Base-by-base conservation (phyloP, 30 jellyfish, hydroid and myxozoan genomes). In the Mastigias papua region DNA sequence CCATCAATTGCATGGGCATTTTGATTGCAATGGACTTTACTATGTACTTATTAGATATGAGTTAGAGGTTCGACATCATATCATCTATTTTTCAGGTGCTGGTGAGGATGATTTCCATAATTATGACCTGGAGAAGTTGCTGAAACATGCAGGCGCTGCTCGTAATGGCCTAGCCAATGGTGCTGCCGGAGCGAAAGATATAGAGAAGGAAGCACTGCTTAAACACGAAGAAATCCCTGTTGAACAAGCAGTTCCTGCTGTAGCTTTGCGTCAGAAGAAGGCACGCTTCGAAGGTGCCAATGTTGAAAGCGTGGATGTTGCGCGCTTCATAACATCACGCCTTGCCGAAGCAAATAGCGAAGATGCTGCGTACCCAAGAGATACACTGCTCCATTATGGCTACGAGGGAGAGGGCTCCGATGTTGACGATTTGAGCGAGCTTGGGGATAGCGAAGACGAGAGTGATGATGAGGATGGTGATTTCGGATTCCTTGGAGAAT, bases 391-490 rank as follows among this genome's bases (percentile, higher is more conserved):
- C 78, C 99, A 96, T 69, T 96, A 96, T 70, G 99, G 99, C 69
- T 96, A 96, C 92, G 99, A 96, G 82, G 99, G 99, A 15, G 98
- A 96, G 74, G 99, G 98, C n/a, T 90, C 98, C 2, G 99, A 96
- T 46, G 97, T 96, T 49, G 97, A 91, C 48, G 99, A 96, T 81
- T 90, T 96, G 73, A 96, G 99, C 69, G 99, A 96, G 66, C 87
- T 96, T 1, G 99, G 99, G 6, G 99, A 96, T 75, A 90, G 98
- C 72, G 99, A 96, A 48, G 91, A 83, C 64, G 99, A 96, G 67
- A 91, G 97, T 69, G 97, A 90, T 20, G 99, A 96, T 37, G 99
- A 96, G 17, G 99, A 96, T 20, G 97, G 85, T 22, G 99, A 96
- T 65, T 96, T 96, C 86, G 88, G 95, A 8, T 96, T 82, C 86